Percentiles rank a stretch among this genome's conserved stretches.
phyloP scores from a whole-genome alignment of 2,113 vertebrate genomes.

The rat (Rattus norvegicus) region GRCr8 NC_086020.1:73611501-73612000 shows the following conservation, averaged over 20 bases:
- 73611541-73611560: neutral
- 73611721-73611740: neutral
- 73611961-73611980: neutral
- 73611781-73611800: neutral
- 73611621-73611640: neutral
- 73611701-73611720: rapidly evolving
- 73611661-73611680: neutral
- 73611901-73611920: neutral
- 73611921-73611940: neutral
- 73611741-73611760: neutral
- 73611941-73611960: neutral
- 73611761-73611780: neutral
- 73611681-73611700: neutral
- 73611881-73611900: neutral
- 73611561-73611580: neutral
- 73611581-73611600: neutral
- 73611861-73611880: neutral
- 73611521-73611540: neutral
- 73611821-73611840: neutral
- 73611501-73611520: neutral
- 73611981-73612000: neutral
- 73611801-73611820: neutral
- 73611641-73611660: neutral
- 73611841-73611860: neutral
- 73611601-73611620: neutral